Conservation (phyloP, 2,888 invertebrate species). For the Tiliacea aurago region DNA sequence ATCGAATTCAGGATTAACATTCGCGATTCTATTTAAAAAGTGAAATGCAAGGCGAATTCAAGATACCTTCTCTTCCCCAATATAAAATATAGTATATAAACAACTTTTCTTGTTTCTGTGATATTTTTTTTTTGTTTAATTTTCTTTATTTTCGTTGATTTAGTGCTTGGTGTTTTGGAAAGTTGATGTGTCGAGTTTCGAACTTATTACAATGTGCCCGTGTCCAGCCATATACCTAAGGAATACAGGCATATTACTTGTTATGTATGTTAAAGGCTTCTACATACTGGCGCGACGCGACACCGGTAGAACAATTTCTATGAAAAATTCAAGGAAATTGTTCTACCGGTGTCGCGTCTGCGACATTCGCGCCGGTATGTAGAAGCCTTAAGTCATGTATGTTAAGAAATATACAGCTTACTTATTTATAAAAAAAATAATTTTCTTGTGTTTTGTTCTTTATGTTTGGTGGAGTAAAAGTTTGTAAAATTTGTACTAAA, state of each 20-base stretch:
- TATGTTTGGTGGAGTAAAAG: not conserved
- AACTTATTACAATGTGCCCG: not conserved
- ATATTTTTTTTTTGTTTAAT: not conserved
- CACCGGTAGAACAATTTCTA: too few relatives aligned
- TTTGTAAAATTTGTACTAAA: not conserved
- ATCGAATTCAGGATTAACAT: not conserved
- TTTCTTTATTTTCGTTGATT: not conserved
- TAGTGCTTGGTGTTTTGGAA: not conserved
- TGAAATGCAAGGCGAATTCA: conserved; percentile 45
- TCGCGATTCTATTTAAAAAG: conserved; percentile 4
- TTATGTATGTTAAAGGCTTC: not conserved
- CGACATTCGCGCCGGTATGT: too few relatives aligned
- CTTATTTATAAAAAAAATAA: too few relatives aligned
- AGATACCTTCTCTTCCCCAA: conserved; percentile 17
- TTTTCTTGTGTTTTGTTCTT: too few relatives aligned
- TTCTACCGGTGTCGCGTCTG: too few relatives aligned
- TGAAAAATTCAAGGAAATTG: too few relatives aligned
- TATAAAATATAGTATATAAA: conserved; percentile 39
- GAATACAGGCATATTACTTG: not conserved
- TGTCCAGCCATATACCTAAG: not conserved
- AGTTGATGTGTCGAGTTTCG: not conserved
- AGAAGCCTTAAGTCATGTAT: not conserved
- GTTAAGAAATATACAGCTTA: not conserved
- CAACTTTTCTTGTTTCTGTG: not conserved
- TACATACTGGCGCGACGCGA: too few relatives aligned